Percentiles rank a stretch among this genome's conserved stretches.
Conservation (phyloP, 2,797 vertebrate species). For the Ficedula albicollis region DNA sequence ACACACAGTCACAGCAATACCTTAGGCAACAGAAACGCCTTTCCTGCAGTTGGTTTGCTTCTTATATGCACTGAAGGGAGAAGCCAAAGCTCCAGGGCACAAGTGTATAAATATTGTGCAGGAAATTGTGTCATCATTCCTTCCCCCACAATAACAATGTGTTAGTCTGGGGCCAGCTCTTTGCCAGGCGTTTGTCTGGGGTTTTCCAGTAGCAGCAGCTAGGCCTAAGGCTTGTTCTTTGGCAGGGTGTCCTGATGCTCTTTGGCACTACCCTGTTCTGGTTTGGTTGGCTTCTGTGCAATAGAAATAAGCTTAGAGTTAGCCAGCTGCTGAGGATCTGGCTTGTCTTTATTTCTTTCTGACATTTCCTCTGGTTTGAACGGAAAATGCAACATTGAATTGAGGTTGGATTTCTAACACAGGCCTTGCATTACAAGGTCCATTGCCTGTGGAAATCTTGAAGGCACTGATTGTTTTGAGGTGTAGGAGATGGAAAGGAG, state of each 20-base stretch:
- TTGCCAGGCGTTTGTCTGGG: slow-evolving; percentile 47
- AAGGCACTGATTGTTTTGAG: background rate
- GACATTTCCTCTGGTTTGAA: slow-evolving; percentile 20
- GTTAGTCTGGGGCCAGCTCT: background rate
- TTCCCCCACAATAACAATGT: slow-evolving; percentile 45
- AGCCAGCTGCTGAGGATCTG: background rate
- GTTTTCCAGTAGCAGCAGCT: slow-evolving; percentile 59
- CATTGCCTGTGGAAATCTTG: too few relatives aligned
- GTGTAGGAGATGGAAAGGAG: background rate
- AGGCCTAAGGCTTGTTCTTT: slow-evolving; percentile 39
- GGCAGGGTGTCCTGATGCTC: slow-evolving; percentile 33
- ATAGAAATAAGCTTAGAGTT: slow-evolving; percentile 14
- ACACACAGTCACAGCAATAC: background rate
- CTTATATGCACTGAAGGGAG: background rate
- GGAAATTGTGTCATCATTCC: slow-evolving; percentile 51
- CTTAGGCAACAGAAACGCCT: background rate
- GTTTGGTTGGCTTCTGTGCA: slow-evolving; percentile 52
- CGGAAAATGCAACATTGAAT: background rate
- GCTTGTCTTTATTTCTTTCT: slow-evolving; percentile 30
- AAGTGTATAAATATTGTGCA: slow-evolving; percentile 36
- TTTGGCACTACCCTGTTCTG: slow-evolving; percentile 40
- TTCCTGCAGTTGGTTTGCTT: background rate
- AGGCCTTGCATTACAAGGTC: background rate
- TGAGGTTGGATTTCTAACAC: background rate
- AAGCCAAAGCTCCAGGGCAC: slow-evolving; percentile 34